Evolutionary conservation across 2,113 vertebrate species (phyloP).

Genomic region (Okapia johnstoni): DNA sequence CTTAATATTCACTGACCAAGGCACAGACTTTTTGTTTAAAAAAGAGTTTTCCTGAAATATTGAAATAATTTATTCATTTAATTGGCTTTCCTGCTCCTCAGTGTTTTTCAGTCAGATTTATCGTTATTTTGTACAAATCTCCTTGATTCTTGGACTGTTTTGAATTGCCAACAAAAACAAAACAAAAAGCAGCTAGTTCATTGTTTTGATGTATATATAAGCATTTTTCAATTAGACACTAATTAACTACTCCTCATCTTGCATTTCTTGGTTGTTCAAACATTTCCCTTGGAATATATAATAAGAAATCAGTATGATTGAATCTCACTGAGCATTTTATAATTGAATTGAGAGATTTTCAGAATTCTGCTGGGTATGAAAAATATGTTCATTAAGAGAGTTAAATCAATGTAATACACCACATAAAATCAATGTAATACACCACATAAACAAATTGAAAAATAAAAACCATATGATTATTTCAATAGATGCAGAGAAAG

Average conservation of each 20-base stretch:
- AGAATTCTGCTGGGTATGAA: neutral
- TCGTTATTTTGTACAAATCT: neutral
- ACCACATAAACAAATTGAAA: too few relatives aligned
- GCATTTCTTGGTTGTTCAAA: neutral
- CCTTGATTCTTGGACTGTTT: neutral
- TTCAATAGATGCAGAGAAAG: too few relatives aligned
- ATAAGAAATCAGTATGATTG: neutral
- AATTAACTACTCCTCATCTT: neutral
- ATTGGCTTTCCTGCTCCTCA: neutral
- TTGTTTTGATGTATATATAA: neutral
- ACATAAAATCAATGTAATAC: too few relatives aligned
- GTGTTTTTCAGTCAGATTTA: neutral
- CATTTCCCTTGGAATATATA: neutral
- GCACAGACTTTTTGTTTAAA: neutral
- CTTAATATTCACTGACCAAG: neutral
- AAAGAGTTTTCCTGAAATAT: neutral
- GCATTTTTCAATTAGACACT: neutral
- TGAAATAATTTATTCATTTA: neutral
- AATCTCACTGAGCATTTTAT: neutral
- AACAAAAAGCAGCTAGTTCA: neutral
- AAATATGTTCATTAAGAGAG: neutral
- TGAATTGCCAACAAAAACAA: neutral
- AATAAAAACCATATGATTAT: too few relatives aligned
- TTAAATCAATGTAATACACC: neutral
- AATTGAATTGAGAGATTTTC: neutral